A percentile compares a stretch with the other conserved stretches of the same genome.
These are phyloP conservation scores for Tetrax tetrax DNA, from an alignment of 2,113 vertebrate genomes.

Conservation along the genomic window DNA sequence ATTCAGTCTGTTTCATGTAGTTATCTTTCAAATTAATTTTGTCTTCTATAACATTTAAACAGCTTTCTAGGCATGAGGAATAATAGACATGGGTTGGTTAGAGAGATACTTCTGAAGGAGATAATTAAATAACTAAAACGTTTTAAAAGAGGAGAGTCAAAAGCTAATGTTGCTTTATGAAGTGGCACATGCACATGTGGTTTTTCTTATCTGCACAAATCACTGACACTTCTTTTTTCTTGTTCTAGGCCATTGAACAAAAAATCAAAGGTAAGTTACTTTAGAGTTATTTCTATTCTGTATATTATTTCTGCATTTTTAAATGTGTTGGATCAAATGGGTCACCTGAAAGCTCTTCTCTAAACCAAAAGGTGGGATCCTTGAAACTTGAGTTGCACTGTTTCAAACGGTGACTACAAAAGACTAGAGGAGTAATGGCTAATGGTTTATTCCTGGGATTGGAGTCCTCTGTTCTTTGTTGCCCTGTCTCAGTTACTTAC, in stretches of 20 bases:
- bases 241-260: slow-evolving; percentile 88
- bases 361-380: background rate
- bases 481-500: background rate
- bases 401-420: background rate
- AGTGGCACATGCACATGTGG: background rate
- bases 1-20: slow-evolving; percentile 34
- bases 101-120: background rate
- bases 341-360: background rate
- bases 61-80: slow-evolving; percentile 25
- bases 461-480: background rate
- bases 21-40: slow-evolving; percentile 58
- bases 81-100: background rate
- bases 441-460: background rate
- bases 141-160: background rate
- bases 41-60: slow-evolving; percentile 18
- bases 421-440: background rate
- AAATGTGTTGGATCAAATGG: background rate
- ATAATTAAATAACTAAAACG: slow-evolving; percentile 42
- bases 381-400: background rate
- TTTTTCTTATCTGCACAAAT: slow-evolving; percentile 13
- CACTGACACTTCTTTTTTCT: slow-evolving; percentile 75
- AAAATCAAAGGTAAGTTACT: slow-evolving; percentile 86
- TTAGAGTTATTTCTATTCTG: slow-evolving; percentile 50
- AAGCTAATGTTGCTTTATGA: slow-evolving; percentile 7
- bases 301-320: background rate